Percentiles rank a stretch among this genome's conserved stretches.
Conservation (phyloP, 2,113 vertebrate species). For the Eclectus roratus region DNA sequence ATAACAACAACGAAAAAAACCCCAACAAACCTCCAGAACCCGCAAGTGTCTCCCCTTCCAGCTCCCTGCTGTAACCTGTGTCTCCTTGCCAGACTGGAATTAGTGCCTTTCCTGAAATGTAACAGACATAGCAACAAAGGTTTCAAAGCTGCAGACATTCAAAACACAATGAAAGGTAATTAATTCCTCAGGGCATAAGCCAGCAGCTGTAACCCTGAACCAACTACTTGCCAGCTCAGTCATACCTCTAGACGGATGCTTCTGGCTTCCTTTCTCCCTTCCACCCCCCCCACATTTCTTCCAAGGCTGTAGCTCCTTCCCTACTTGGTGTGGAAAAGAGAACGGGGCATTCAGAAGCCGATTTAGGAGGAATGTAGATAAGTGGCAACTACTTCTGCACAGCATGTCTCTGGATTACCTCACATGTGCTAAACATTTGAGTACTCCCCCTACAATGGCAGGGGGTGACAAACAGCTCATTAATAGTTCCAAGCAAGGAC, state of each 20-base stretch:
- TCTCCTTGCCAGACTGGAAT: not conserved
- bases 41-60: not conserved
- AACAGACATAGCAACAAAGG: conserved; percentile 5
- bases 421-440: conserved; percentile 17
- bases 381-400: conserved; percentile 40
- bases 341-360: not conserved
- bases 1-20: not conserved
- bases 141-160: not conserved
- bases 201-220: not conserved
- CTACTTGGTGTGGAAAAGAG: conserved; percentile 66
- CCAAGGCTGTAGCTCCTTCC: conserved; percentile 32
- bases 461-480: conserved; percentile 40
- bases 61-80: not conserved
- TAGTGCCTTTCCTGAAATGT: not conserved
- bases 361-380: conserved; percentile 64
- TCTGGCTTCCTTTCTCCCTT: not conserved
- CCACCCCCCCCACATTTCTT: not conserved
- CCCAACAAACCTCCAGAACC: not conserved
- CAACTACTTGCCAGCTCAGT: not conserved
- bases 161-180: not conserved
- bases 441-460: not conserved
- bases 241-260: not conserved
- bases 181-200: not conserved
- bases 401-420: conserved; percentile 58
- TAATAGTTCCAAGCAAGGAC: conserved; percentile 33